Base-by-base conservation (phyloP, 2,797 vertebrate species). In the Coluber constrictor region DNA sequence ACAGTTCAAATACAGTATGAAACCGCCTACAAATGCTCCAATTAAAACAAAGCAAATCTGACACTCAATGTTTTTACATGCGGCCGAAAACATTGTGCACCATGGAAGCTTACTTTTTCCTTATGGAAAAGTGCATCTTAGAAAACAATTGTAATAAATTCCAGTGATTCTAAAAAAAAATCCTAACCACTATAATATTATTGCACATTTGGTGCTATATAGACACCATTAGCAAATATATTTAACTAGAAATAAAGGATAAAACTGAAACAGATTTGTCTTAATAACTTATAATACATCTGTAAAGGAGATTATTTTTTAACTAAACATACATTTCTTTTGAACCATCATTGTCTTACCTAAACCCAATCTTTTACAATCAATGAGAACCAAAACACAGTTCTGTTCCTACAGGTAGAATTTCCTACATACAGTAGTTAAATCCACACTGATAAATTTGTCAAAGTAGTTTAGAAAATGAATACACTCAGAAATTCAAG, bases 141-240 rank as follows among this genome's bases (percentile, higher is more conserved):
- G 96, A 95, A 98, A 97, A 97, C 96, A 97, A 97, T 47, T 97
- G 97, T 96, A 96, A 98, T 97, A 95, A 97, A 97, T 98, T 98
- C 98, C 97, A 98, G 97, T 98, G 98, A 98, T 98, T 97, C 97
- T 97, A 97, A 97, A 98, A 96, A 97, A 74, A 98, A 97, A 90
- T 96, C 96, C 97, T 97, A 96, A 92, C 97, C 97, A 97, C 95
- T 96, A 95, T 96, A 92, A 95, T 96, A 92, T 97, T 97, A 97
- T 96, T 95, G 96, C 94, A 55, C 92, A 96, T 95, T 96, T 96
- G 97, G 97, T 97, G 96, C 96, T 97, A 96, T 96, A 97, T 94
- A 96, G 97, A 97, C 97, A 98, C 97, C 95, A 97, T 97, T 97
- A 98, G 97, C 97, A 96, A 97, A 97, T 96, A 96, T 94, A 89